phyloP scores from a whole-genome alignment of 1,140 invertebrate genomes.

The Cydia amplana region DNA sequence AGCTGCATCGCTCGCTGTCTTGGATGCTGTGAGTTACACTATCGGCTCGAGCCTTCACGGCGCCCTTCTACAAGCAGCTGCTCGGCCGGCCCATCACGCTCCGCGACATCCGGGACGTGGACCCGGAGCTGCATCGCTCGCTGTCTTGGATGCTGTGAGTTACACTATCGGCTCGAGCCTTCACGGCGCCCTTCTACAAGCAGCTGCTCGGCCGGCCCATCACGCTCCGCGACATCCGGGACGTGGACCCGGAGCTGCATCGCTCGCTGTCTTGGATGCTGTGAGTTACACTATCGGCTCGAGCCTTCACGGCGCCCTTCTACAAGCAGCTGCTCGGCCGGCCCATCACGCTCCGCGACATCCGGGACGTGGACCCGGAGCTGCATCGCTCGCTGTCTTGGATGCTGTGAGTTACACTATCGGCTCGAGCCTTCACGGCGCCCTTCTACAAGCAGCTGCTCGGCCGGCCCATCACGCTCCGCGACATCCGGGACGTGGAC shows the following conservation, averaged over 20 bases:
- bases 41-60: slow-evolving; percentile 97
- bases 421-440: too few species aligned
- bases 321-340: neutral
- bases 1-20: slow-evolving; percentile 94
- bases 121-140: slow-evolving; percentile 96
- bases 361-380: slow-evolving; percentile 97
- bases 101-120: slow-evolving; percentile 95
- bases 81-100: neutral
- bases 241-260: slow-evolving; percentile 97
- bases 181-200: slow-evolving; percentile 91
- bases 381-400: slow-evolving; percentile 95
- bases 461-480: neutral
- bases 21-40: slow-evolving; percentile 89
- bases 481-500: too few species aligned
- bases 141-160: slow-evolving; percentile 95
- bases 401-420: slow-evolving; percentile 89
- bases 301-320: slow-evolving; percentile 95
- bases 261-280: slow-evolving; percentile 97
- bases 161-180: slow-evolving; percentile 86
- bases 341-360: slow-evolving; percentile 82
- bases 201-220: neutral
- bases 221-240: slow-evolving; percentile 89
- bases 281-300: slow-evolving; percentile 87
- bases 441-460: neutral
- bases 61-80: slow-evolving; percentile 88